Conservation (phyloP, 2,113 vertebrate species). For the Pollimyrus isidori region DNA sequence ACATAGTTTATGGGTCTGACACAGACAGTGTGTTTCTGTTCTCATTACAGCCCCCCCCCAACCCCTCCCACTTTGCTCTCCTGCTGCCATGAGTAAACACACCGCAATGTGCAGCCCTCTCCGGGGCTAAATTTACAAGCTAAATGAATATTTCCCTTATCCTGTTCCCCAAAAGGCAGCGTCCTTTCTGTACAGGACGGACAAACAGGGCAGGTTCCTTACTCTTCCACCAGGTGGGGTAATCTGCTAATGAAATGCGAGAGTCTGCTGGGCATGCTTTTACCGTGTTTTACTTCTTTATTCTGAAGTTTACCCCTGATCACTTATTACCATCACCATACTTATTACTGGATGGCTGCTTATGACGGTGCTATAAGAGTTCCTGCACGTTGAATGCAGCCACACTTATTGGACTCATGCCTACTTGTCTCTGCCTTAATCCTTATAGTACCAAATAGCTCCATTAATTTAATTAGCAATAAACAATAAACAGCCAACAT, state of each 20-base stretch:
- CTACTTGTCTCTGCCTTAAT: background rate
- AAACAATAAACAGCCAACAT: background rate
- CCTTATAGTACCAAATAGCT: background rate
- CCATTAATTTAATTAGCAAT: background rate
- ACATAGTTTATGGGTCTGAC: conserved; percentile 29
- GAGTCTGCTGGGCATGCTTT: conserved; percentile 8
- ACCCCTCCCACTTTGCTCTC: background rate
- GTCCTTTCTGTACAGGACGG: background rate
- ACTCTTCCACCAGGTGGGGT: conserved; percentile 47
- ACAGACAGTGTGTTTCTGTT: conserved; percentile 23
- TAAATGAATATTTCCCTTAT: background rate
- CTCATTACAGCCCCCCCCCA: background rate
- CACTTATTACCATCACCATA: background rate
- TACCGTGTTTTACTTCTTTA: background rate
- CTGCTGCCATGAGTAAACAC: background rate
- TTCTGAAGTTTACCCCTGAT: background rate
- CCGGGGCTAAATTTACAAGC: conserved; percentile 7
- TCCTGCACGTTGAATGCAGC: background rate
- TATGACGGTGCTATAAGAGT: background rate
- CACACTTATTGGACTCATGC: background rate
- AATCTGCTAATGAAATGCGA: conserved; percentile 39
- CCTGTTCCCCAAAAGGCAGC: background rate
- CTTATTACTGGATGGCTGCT: background rate
- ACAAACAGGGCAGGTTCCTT: conserved; percentile 15
- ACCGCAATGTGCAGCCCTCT: background rate